These are phyloP conservation scores for Tamias sibiricus DNA, from an alignment of 2,113 vertebrate genomes.

Conservation along the genomic window DNA sequence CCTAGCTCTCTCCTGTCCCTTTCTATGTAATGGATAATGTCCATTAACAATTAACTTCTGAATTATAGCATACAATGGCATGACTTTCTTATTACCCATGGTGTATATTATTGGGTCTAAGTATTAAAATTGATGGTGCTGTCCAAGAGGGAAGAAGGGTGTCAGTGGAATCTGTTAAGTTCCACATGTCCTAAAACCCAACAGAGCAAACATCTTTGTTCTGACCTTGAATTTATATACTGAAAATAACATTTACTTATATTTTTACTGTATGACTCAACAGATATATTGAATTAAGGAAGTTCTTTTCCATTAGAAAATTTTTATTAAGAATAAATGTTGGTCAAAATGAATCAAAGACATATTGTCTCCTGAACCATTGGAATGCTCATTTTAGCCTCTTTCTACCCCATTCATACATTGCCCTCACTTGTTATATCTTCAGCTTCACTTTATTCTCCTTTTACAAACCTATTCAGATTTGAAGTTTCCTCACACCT, in stretches of 20 bases:
- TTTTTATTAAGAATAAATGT: slow-evolving; percentile 20
- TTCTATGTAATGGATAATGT: background rate
- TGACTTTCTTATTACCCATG: background rate
- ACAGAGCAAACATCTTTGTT: background rate
- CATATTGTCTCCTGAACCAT: background rate
- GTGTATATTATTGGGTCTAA: background rate
- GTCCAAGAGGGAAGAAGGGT: background rate
- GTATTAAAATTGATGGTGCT: background rate
- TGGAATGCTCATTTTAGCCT: background rate
- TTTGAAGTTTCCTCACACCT: background rate
- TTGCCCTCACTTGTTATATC: background rate
- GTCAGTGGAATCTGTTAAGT: background rate
- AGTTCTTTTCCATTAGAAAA: background rate
- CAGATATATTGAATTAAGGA: background rate
- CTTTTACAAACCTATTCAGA: background rate
- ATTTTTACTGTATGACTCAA: background rate
- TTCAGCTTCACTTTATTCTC: background rate
- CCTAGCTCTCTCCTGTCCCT: background rate
- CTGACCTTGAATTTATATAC: background rate
- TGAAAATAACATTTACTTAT: background rate
- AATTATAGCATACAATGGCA: background rate
- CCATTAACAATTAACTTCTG: background rate
- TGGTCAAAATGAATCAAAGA: too few species aligned
- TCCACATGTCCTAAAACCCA: background rate
- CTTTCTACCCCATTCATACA: background rate